These are phyloP conservation scores for Apantesis nais DNA, from an alignment of 2,888 invertebrate species.

Conservation along the genomic window DNA sequence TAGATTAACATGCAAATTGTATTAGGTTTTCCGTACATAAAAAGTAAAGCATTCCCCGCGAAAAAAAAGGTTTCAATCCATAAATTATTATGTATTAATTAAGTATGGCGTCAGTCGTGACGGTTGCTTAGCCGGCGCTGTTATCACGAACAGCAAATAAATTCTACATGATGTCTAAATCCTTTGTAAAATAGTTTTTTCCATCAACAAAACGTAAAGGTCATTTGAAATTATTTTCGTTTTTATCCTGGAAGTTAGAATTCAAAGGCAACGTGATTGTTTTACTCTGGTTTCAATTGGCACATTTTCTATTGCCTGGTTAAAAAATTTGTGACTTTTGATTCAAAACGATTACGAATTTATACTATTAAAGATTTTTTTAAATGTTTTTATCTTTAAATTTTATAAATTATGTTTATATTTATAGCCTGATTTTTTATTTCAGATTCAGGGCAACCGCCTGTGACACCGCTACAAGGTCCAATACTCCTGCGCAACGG, in stretches of 20 bases:
- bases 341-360: too few relatives aligned
- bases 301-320: too few relatives aligned
- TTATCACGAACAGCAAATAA: neutral
- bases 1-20: neutral
- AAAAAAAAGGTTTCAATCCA: too few relatives aligned
- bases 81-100: slow-evolving; percentile 1
- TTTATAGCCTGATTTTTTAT: neutral
- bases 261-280: neutral
- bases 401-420: neutral
- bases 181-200: neutral
- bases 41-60: too few relatives aligned
- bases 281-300: neutral
- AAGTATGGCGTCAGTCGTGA: neutral
- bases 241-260: neutral
- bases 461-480: slow-evolving; percentile 94
- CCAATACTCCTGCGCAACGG: slow-evolving; percentile 95
- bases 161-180: neutral
- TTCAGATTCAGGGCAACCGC: slow-evolving; percentile 80
- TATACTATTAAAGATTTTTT: too few relatives aligned
- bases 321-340: neutral
- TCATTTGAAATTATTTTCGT: too few relatives aligned
- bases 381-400: neutral
- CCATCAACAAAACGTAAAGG: too few relatives aligned
- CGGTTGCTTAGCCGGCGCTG: neutral
- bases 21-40: too few relatives aligned